Percentiles rank a stretch among this genome's conserved stretches.
Conservation (phyloP, 1,140 invertebrate genomes). For the Pogonognathellus flavescens region DNA sequence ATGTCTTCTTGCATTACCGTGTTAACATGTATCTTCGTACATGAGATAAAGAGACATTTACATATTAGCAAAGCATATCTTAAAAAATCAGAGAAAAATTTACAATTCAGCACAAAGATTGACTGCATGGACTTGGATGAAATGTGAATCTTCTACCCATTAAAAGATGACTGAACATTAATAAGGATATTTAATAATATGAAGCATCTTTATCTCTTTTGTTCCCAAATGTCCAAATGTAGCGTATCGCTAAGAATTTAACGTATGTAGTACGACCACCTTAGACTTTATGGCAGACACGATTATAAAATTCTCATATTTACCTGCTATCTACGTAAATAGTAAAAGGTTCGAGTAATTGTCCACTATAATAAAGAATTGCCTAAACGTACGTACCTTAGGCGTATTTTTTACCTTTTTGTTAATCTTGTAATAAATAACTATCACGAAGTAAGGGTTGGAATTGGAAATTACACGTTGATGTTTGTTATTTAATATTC, state of each 20-base stretch:
- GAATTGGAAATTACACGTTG: slow-evolving; percentile 39
- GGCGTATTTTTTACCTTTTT: slow-evolving; percentile 16
- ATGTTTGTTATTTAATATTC: slow-evolving; percentile 41
- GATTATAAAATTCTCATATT: neutral
- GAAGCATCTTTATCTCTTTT: neutral
- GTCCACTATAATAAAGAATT: slow-evolving; percentile 10
- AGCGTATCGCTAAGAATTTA: neutral
- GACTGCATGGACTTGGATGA: too few species aligned
- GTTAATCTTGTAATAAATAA: slow-evolving; percentile 40
- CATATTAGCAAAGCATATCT: too few species aligned
- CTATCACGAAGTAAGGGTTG: slow-evolving; percentile 28
- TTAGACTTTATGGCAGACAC: slow-evolving; percentile 38
- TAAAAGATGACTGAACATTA: too few species aligned
- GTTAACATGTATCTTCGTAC: too few species aligned
- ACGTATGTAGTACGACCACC: neutral
- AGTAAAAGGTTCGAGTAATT: slow-evolving; percentile 34
- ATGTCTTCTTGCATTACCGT: too few species aligned
- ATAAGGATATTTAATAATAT: neutral
- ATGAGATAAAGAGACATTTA: too few species aligned
- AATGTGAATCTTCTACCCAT: too few species aligned
- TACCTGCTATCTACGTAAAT: neutral
- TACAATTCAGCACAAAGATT: too few species aligned
- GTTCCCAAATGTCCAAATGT: neutral
- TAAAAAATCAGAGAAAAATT: too few species aligned
- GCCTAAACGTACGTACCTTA: neutral